These are phyloP conservation scores for Perca flavescens DNA, from an alignment of 2,113 vertebrate genomes.

Conservation along the genomic window DNA sequence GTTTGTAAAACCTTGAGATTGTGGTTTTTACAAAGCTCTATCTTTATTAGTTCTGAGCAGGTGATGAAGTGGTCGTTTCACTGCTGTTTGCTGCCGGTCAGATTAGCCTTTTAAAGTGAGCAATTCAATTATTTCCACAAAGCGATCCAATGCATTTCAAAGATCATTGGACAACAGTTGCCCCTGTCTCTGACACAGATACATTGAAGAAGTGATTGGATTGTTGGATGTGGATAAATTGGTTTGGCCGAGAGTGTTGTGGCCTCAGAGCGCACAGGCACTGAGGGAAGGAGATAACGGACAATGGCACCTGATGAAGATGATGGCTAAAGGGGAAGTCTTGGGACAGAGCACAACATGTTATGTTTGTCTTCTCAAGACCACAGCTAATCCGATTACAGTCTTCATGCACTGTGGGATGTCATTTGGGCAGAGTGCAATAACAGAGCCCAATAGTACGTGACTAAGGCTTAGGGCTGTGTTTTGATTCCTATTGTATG, in stretches of 20 bases:
- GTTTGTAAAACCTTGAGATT: slow-evolving; percentile 10
- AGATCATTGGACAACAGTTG: slow-evolving; percentile 64
- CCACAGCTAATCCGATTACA: slow-evolving; percentile 67
- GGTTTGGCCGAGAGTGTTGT: slow-evolving; percentile 55
- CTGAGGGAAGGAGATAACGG: slow-evolving; percentile 64
- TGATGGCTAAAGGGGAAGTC: slow-evolving; percentile 56
- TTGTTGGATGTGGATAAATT: slow-evolving; percentile 67
- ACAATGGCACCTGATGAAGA: slow-evolving; percentile 66
- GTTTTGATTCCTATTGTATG: slow-evolving; percentile 12
- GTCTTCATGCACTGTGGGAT: slow-evolving; percentile 48
- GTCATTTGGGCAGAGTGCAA: slow-evolving; percentile 51
- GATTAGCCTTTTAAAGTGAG: slow-evolving; percentile 25
- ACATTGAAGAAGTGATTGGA: slow-evolving; percentile 73
- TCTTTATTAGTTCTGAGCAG: not conserved
- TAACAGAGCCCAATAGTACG: slow-evolving; percentile 31
- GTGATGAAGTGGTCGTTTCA: slow-evolving; percentile 7
- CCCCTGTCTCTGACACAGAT: slow-evolving; percentile 63
- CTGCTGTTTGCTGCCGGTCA: slow-evolving; percentile 31
- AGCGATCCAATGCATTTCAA: slow-evolving; percentile 54
- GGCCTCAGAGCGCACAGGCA: slow-evolving; percentile 54
- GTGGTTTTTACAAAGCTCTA: slow-evolving; percentile 7
- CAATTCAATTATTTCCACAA: slow-evolving; percentile 56
- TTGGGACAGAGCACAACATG: slow-evolving; percentile 53
- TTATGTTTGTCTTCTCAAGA: slow-evolving; percentile 64
- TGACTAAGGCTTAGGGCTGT: slow-evolving; percentile 24